phyloP scores from a whole-genome alignment of 2,888 invertebrate species.

The Lepas anatifera region DNA sequence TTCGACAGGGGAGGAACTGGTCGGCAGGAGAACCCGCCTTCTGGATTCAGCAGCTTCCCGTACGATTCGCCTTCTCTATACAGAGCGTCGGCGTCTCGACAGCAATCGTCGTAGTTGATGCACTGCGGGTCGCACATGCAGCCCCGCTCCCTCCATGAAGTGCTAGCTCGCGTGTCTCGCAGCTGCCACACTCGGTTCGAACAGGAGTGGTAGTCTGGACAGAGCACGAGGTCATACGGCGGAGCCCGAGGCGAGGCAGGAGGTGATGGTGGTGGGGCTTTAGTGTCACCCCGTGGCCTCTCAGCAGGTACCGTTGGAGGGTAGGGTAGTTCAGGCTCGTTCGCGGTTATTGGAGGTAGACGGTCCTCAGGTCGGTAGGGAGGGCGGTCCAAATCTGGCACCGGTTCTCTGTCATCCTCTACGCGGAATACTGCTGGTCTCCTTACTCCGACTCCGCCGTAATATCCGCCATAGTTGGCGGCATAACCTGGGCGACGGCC shows the following conservation, averaged over 20 bases:
- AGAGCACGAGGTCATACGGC: background rate
- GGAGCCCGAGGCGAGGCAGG: background rate
- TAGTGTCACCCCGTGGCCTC: too few relatives aligned
- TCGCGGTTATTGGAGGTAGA: too few relatives aligned
- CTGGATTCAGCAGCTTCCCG: background rate
- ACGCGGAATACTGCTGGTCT: too few relatives aligned
- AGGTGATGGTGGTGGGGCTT: too few relatives aligned
- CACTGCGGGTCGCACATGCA: background rate
- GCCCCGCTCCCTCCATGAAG: background rate
- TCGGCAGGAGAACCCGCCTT: background rate
- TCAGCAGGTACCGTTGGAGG: too few relatives aligned
- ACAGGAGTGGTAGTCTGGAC: background rate
- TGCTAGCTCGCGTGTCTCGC: background rate
- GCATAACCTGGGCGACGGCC: too few relatives aligned
- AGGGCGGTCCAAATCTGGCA: too few relatives aligned
- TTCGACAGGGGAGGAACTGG: background rate
- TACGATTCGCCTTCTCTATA: background rate
- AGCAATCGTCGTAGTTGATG: background rate
- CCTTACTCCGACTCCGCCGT: too few relatives aligned
- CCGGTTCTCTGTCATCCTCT: too few relatives aligned
- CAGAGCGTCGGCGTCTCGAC: background rate
- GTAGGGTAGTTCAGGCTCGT: too few relatives aligned
- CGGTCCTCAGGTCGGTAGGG: too few relatives aligned
- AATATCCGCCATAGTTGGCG: too few relatives aligned
- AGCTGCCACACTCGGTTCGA: background rate